Conservation (phyloP, 2,113 vertebrate genomes). For the Hydropotes inermis region DNA sequence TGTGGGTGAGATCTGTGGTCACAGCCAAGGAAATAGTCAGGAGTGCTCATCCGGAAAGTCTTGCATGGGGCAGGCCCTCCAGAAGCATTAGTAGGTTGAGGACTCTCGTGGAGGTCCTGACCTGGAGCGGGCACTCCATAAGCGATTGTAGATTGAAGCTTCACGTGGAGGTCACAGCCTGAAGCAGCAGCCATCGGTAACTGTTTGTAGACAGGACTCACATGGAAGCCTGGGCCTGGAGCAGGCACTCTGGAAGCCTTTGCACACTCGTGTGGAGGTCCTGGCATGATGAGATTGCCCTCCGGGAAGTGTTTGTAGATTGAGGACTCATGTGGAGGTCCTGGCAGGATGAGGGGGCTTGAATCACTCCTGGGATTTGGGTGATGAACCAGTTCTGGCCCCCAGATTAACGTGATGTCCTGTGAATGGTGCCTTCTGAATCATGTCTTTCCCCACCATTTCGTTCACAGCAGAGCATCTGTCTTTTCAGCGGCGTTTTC, state of each 20-base stretch:
- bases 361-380: background rate
- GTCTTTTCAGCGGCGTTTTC: background rate
- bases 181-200: background rate
- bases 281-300: background rate
- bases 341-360: background rate
- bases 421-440: background rate
- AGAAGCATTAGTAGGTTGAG: background rate
- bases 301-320: accelerated
- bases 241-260: background rate
- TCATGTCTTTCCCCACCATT: background rate
- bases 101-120: background rate
- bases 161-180: background rate
- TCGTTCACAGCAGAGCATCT: background rate
- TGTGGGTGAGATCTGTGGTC: background rate
- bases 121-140: too few relatives aligned
- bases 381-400: background rate
- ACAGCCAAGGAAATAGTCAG: background rate
- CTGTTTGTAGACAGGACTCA: background rate
- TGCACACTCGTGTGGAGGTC: background rate
- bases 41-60: background rate
- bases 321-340: background rate
- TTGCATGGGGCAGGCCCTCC: background rate
- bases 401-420: background rate
- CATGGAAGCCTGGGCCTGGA: background rate
- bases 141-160: background rate